Conservation (phyloP, 2,113 vertebrate genomes). For the Puma concolor region DNA sequence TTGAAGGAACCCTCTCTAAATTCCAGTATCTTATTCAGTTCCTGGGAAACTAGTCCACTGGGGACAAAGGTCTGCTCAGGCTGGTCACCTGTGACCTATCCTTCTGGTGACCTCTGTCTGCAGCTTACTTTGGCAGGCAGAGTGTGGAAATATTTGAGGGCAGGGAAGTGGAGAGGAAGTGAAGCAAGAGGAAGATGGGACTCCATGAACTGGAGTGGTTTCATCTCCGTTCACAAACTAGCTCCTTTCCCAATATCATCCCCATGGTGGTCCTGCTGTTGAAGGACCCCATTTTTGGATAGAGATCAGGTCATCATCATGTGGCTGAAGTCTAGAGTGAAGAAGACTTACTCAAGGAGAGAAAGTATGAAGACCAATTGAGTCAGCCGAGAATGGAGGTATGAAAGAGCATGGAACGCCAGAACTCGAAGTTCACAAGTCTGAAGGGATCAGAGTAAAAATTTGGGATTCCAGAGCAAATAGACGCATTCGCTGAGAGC, state of each 20-base stretch:
- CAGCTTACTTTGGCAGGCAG: not conserved
- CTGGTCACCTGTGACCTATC: not conserved
- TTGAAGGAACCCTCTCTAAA: not conserved
- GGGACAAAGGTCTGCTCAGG: not conserved
- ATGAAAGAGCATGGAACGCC: not conserved
- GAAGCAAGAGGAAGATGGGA: not conserved
- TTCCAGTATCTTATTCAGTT: not conserved
- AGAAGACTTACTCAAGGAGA: not conserved
- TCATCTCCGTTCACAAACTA: not conserved
- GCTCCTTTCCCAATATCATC: not conserved
- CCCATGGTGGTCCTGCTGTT: not conserved
- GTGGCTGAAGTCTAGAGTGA: not conserved
- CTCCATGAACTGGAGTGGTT: not conserved
- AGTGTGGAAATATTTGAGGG: not conserved
- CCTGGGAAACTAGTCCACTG: not conserved
- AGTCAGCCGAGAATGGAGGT: not conserved
- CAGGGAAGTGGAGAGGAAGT: not conserved
- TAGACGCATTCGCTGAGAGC: too few species aligned
- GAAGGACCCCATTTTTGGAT: not conserved
- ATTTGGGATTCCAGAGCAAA: not conserved
- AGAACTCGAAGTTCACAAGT: not conserved
- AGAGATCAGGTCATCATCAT: not conserved
- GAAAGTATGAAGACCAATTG: not conserved
- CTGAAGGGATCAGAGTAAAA: not conserved
- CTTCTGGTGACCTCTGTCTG: not conserved